Conservation (phyloP, 2,888 invertebrate species). For the Lacanobia oleracea region DNA sequence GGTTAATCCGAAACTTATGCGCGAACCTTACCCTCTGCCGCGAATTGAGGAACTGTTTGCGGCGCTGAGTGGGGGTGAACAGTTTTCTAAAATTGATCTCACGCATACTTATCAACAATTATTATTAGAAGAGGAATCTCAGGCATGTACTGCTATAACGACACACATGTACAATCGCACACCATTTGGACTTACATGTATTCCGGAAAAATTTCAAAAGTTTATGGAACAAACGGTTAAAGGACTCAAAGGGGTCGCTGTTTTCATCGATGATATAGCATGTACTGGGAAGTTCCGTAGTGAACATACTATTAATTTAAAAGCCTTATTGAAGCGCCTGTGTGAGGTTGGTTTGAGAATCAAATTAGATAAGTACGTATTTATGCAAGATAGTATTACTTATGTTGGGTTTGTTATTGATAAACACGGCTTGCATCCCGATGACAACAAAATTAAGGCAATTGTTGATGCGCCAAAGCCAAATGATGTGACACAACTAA, state of each 20-base stretch:
- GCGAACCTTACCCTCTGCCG: not conserved
- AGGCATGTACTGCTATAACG: not conserved
- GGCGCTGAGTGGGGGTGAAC: slow-evolving; percentile 4
- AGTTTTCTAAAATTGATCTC: slow-evolving; percentile 5
- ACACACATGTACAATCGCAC: not conserved
- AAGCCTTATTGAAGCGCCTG: slow-evolving; percentile 1
- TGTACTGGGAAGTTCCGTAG: not conserved
- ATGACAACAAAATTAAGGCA: too few relatives aligned
- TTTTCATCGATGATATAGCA: slow-evolving; percentile 8
- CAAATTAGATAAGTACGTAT: not conserved
- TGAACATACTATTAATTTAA: not conserved
- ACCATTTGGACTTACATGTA: slow-evolving; percentile 6
- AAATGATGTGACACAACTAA: not conserved
- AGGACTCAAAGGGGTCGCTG: slow-evolving; percentile 8
- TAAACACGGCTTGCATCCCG: too few relatives aligned
- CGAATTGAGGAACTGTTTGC: too few relatives aligned
- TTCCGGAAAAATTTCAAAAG: not conserved
- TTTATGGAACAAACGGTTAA: slow-evolving; percentile 6
- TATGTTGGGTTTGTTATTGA: too few relatives aligned
- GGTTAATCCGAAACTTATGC: not conserved
- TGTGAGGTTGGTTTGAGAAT: slow-evolving; percentile 6
- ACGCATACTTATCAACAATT: too few relatives aligned
- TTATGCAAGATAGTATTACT: not conserved
- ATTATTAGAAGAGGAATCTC: not conserved
- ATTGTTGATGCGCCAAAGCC: too few relatives aligned